Base-by-base conservation (phyloP, 1,140 invertebrate genomes). In the Pemphigus obesinymphae region DNA sequence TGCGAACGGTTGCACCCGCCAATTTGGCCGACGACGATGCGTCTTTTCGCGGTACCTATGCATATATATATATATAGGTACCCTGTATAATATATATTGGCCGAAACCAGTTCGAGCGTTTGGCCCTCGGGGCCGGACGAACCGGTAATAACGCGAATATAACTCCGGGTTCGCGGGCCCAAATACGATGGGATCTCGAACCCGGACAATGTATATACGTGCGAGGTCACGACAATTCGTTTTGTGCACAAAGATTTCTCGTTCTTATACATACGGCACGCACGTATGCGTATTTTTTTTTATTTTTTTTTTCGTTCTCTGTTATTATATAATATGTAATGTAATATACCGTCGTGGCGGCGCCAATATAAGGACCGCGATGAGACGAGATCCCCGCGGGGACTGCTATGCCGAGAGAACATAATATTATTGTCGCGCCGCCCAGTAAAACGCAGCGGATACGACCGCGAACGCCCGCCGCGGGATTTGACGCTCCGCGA, bases 61-160 rank as follows among this genome's bases (percentile, higher is more conserved):
- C n/a, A n/a, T n/a, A n/a, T n/a, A n/a, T n/a, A n/a, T n/a, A n/a
- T n/a, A n/a, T n/a, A n/a, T n/a, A n/a, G n/a, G n/a, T n/a, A n/a
- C n/a, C n/a, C n/a, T n/a, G n/a, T n/a, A n/a, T n/a, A n/a, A n/a
- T n/a, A n/a, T n/a, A n/a, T n/a, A n/a, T n/a, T n/a, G n/a, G n/a
- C n/a, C n/a, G n/a, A n/a, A n/a, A n/a, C n/a, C n/a, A n/a, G n/a
- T n/a, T 31, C 73, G 7, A 31, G 26, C 29, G 17, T 26, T 50
- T 43, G 73, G 66, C 11, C n/a, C 17, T 53, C 31, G 73, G 55
- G 31, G 23, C 50, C 73, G 50, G n/a, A 76, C 58, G 73, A 55
- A 76, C 73, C 48, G 73, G 58, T 76, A 76, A 76, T 55, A 76
- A 76, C 50, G 73, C n/a, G n/a, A 76, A 58, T n/a, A n/a, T 76